Percentiles rank a stretch among this genome's conserved stretches.
Evolutionary conservation across 2,888 invertebrate genomes (phyloP).

Genomic region (Harpalus rubripes): DNA sequence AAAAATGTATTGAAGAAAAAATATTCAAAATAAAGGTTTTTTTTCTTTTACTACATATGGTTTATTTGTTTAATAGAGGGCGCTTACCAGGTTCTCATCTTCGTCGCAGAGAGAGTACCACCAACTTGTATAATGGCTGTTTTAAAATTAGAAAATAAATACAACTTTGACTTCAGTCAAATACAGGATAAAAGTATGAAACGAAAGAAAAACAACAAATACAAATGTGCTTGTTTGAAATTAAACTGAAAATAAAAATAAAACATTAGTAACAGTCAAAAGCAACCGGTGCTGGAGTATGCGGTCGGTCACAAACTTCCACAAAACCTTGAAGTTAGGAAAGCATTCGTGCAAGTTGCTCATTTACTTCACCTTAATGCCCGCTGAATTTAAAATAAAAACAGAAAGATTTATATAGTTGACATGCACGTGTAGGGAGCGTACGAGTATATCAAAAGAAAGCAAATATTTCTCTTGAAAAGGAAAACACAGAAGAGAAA

Average conservation of each 20-base stretch:
- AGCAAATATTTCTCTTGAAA: slow-evolving; percentile 58
- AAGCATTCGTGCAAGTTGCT: slow-evolving; percentile 13
- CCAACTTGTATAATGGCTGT: too few species aligned
- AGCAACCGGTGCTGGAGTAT: background rate
- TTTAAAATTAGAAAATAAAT: too few species aligned
- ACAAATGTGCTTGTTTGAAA: background rate
- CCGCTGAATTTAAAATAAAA: slow-evolving; percentile 9
- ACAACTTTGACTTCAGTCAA: too few species aligned
- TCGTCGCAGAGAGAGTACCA: too few species aligned
- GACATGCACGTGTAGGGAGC: slow-evolving; percentile 30
- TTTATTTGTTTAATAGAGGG: too few species aligned
- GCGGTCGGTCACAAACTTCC: background rate
- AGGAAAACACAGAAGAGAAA: slow-evolving; percentile 47
- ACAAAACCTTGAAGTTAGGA: background rate
- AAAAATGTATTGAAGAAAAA: too few species aligned
- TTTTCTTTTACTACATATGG: too few species aligned
- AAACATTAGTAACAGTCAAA: background rate
- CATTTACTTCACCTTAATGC: slow-evolving; percentile 14
- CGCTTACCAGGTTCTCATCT: too few species aligned
- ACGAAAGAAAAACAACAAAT: background rate
- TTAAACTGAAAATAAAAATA: background rate
- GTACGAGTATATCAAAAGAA: slow-evolving; percentile 56
- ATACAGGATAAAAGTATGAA: too few species aligned
- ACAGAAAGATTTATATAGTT: slow-evolving; percentile 53
- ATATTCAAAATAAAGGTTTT: too few species aligned